Conservation (phyloP, 2,888 invertebrate species). For the Heliconius ismenius region DNA sequence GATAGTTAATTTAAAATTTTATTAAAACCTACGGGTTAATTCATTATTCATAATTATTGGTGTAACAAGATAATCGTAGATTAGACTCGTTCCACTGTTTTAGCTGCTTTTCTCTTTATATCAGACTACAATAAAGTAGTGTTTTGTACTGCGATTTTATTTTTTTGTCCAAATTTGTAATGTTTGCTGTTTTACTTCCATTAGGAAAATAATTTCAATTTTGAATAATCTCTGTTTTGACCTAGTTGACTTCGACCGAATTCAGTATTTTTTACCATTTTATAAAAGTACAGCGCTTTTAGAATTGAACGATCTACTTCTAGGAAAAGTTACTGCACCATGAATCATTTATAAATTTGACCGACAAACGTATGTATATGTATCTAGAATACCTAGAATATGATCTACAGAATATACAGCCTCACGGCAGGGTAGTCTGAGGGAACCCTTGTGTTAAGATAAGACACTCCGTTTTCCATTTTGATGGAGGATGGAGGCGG, state of each 20-base stretch:
- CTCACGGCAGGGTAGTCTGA: neutral
- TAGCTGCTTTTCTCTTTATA: no score
- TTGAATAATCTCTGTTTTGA: neutral
- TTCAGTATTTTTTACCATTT: neutral
- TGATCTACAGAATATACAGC: neutral
- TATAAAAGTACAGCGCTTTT: neutral
- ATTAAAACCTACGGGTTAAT: no score
- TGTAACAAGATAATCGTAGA: no score
- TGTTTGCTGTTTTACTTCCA: neutral
- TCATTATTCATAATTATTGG: no score
- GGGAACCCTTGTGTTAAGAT: neutral
- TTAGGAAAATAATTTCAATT: neutral
- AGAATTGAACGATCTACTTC: constrained; percentile 21
- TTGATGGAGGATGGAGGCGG: no score
- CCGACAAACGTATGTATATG: constrained; percentile 2
- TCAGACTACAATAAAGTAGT: no score
- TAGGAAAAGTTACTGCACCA: constrained; percentile 31
- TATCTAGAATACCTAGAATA: neutral
- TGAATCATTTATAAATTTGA: constrained; percentile 30
- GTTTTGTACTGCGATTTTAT: neutral
- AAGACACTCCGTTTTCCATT: neutral
- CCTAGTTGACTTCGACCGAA: neutral
- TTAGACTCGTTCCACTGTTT: no score
- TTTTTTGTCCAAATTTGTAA: neutral
- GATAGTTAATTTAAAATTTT: no score